phyloP scores from a whole-genome alignment of 2,888 invertebrate species.

The Trichogramma evanescens region DNA sequence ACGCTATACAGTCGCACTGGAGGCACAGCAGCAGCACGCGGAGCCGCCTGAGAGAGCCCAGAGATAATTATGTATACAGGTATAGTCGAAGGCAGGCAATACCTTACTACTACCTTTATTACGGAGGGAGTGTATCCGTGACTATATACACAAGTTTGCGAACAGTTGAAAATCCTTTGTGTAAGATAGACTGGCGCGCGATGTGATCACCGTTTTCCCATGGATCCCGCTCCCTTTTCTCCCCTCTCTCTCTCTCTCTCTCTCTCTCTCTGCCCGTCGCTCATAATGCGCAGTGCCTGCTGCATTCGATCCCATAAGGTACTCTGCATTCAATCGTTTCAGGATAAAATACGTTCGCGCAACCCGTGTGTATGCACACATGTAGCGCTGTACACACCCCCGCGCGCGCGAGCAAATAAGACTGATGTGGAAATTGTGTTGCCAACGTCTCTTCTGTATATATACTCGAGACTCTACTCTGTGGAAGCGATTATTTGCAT shows the following conservation, averaged over 20 bases:
- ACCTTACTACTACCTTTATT: too few relatives aligned
- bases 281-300: too few relatives aligned
- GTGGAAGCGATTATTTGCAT: too few relatives aligned
- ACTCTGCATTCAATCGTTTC: too few relatives aligned
- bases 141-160: background rate
- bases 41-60: background rate
- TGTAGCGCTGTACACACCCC: background rate
- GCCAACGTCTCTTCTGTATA: too few relatives aligned
- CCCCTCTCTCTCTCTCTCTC: background rate
- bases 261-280: background rate
- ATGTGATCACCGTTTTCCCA: background rate
- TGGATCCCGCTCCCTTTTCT: slow-evolving; percentile 7
- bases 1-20: slow-evolving; percentile 10
- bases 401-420: background rate
- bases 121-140: background rate
- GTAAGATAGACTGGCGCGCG: slow-evolving; percentile 7
- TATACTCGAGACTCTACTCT: too few relatives aligned
- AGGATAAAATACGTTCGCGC: too few relatives aligned
- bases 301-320: too few relatives aligned
- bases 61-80: too few relatives aligned
- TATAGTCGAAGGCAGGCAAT: too few relatives aligned
- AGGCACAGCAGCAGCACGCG: slow-evolving; percentile 10
- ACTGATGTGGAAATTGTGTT: background rate
- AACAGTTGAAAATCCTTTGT: background rate
- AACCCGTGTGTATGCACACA: background rate